Conservation (phyloP, 2,888 invertebrate species). For the Hoplodrina blanda region DNA sequence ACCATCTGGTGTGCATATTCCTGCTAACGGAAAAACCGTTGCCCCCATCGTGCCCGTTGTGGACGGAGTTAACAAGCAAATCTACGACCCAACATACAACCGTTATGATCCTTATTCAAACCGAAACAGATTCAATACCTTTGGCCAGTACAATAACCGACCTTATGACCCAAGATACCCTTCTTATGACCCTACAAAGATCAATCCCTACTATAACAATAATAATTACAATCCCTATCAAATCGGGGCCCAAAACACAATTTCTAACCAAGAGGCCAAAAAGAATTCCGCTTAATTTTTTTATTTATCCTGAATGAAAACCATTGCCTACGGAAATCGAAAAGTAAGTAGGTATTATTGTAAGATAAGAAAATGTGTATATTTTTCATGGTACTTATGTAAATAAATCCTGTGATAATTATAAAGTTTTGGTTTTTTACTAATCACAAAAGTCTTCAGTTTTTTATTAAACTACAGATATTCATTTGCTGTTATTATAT, state of each 20-base stretch:
- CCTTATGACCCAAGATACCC: constrained; percentile 71
- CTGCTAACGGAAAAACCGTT: constrained; percentile 89
- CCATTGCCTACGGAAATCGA: neutral
- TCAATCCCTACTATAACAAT: constrained; percentile 64
- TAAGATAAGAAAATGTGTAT: constrained; percentile 22
- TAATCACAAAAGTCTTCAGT: neutral
- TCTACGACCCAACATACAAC: constrained; percentile 71
- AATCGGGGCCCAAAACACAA: constrained; percentile 49
- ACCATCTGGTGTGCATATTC: constrained; percentile 92
- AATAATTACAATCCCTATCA: constrained; percentile 66
- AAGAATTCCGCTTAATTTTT: constrained; percentile 46
- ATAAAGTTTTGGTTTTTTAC: constrained; percentile 15
- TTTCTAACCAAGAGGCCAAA: constrained; percentile 65
- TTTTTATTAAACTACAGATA: neutral
- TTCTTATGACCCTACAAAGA: constrained; percentile 66
- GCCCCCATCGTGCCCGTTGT: constrained; percentile 69
- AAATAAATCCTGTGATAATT: constrained; percentile 49
- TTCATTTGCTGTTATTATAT: neutral
- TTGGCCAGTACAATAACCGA: constrained; percentile 71
- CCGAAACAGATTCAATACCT: constrained; percentile 63
- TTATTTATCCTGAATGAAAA: constrained; percentile 1
- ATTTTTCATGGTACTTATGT: constrained; percentile 12
- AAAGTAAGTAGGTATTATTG: constrained; percentile 16
- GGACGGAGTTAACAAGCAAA: constrained; percentile 69
- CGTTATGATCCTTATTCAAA: constrained; percentile 72